A percentile compares a stretch with the other conserved stretches of the same genome.
Evolutionary conservation across 2,797 vertebrate species (phyloP).

Genomic region (Poecile montanus): DNA sequence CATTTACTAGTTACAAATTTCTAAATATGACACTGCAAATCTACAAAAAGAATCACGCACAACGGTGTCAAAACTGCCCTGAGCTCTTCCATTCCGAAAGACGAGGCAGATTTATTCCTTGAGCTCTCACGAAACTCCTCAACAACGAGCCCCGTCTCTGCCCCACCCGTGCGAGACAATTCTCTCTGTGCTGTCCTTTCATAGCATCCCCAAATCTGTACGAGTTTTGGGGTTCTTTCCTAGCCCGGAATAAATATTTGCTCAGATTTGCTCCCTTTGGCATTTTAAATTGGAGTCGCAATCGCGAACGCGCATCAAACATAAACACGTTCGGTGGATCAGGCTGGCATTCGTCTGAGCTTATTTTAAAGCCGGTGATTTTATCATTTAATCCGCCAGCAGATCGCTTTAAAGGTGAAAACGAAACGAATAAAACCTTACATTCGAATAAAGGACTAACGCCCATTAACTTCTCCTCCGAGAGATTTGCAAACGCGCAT

Average conservation of each 20-base stretch:
- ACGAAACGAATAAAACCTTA: neutral
- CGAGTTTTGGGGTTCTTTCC: neutral
- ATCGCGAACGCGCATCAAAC: neutral
- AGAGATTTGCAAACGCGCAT: neutral
- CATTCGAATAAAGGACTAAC: neutral
- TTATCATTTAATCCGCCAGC: conserved; percentile 48
- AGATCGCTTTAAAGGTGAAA: conserved; percentile 42
- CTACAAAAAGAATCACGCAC: neutral
- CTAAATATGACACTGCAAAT: neutral
- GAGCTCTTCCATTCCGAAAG: neutral
- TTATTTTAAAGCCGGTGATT: conserved; percentile 49
- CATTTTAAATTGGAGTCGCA: neutral
- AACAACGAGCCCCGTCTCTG: neutral
- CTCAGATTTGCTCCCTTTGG: neutral
- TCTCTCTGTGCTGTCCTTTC: neutral
- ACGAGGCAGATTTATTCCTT: neutral
- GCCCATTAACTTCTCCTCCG: neutral
- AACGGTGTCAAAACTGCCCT: neutral
- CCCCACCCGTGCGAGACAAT: neutral
- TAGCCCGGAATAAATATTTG: neutral
- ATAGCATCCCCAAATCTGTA: neutral
- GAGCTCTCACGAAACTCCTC: neutral
- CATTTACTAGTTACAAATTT: neutral
- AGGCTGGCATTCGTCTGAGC: conserved; percentile 5
- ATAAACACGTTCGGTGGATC: neutral